phyloP scores from a whole-genome alignment of 2,888 invertebrate species.

The Sicus ferrugineus region DNA sequence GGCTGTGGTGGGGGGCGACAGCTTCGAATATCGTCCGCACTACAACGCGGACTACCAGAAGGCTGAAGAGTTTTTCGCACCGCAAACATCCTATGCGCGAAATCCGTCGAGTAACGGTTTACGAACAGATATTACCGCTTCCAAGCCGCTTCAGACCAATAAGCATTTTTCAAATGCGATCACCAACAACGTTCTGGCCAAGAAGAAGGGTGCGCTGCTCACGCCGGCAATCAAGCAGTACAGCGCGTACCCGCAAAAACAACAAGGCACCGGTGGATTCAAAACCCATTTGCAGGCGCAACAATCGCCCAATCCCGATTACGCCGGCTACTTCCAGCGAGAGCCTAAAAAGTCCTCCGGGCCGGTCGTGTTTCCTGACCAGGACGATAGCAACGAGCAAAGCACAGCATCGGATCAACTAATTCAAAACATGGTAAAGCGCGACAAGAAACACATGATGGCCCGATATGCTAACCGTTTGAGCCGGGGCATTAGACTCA shows the following conservation, averaged over 20 bases:
- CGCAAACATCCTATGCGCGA: slow-evolving; percentile 44
- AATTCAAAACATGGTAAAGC: slow-evolving; percentile 59
- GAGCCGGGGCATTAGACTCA: slow-evolving; percentile 31
- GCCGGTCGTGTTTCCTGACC: slow-evolving; percentile 38
- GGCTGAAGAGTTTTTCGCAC: slow-evolving; percentile 49
- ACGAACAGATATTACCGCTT: slow-evolving; percentile 51
- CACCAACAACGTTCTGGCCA: slow-evolving; percentile 53
- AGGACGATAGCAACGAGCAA: slow-evolving; percentile 49
- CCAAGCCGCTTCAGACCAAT: slow-evolving; percentile 44
- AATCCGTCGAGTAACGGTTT: slow-evolving; percentile 37
- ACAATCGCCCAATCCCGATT: slow-evolving; percentile 50
- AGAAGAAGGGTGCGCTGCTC: slow-evolving; percentile 64
- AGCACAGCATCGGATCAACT: slow-evolving; percentile 57
- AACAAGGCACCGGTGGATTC: slow-evolving; percentile 30
- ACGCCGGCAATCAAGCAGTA: slow-evolving; percentile 66
- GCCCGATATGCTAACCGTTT: slow-evolving; percentile 59
- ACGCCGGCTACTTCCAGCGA: slow-evolving; percentile 57
- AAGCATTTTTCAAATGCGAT: slow-evolving; percentile 50
- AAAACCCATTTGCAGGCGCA: slow-evolving; percentile 35
- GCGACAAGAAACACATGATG: slow-evolving; percentile 58
- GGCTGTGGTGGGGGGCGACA: slow-evolving; percentile 48
- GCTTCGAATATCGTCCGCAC: slow-evolving; percentile 44
- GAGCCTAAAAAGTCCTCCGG: slow-evolving; percentile 53
- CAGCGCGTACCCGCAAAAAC: slow-evolving; percentile 49
- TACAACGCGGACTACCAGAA: slow-evolving; percentile 45